These are phyloP conservation scores for Caenorhabditis virilis DNA, from an alignment of 2,888 invertebrate genomes.

Conservation along the genomic window DNA sequence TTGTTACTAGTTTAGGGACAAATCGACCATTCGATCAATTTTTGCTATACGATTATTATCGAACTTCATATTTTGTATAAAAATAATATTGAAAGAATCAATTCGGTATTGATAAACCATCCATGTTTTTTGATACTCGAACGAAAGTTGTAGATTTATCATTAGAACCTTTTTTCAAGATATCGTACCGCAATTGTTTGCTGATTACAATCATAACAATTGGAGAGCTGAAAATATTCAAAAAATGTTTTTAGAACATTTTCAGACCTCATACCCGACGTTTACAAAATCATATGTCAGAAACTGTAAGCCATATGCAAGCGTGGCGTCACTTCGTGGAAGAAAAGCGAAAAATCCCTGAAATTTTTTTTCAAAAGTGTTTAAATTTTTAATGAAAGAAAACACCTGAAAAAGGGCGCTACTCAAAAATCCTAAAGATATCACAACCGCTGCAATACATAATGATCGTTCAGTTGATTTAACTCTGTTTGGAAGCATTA, in stretches of 20 bases:
- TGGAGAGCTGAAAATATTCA: slow-evolving; percentile 2
- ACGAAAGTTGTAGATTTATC: too few species aligned
- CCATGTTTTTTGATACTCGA: too few species aligned
- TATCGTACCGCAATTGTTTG: too few species aligned
- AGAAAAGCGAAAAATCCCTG: background rate
- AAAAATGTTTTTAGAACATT: background rate
- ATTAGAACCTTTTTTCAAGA: too few species aligned
- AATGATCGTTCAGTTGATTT: slow-evolving; percentile 2
- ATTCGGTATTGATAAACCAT: too few species aligned
- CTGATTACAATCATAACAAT: background rate
- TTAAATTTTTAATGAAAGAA: too few species aligned
- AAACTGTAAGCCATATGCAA: background rate
- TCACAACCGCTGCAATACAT: background rate
- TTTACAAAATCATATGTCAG: background rate
- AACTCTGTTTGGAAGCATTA: background rate
- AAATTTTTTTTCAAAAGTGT: too few species aligned
- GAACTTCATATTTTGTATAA: too few species aligned
- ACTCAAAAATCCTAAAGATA: slow-evolving; percentile 1
- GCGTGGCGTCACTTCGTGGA: background rate
- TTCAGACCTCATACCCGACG: background rate
- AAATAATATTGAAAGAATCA: too few species aligned
- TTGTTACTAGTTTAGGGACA: too few species aligned
- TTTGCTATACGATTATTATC: too few species aligned
- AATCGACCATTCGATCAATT: too few species aligned
- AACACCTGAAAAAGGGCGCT: background rate